Conservation (phyloP, 2,888 invertebrate species). For the Sesamia inferens region DNA sequence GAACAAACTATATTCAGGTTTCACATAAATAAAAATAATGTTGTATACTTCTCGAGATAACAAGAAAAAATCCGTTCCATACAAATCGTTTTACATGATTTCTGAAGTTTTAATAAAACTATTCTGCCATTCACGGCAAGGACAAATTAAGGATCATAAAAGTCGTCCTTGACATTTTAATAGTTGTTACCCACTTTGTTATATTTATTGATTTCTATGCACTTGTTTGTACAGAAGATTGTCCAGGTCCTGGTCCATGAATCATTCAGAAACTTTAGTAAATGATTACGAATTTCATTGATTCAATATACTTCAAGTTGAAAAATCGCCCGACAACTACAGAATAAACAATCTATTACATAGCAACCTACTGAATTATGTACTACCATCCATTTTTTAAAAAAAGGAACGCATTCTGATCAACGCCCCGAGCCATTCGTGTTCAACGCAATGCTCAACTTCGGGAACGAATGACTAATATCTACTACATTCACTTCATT, state of each 20-base stretch:
- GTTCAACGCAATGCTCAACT: slow-evolving; percentile 52
- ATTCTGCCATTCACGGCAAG: too few species aligned
- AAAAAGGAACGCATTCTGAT: slow-evolving; percentile 58
- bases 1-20: too few species aligned
- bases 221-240: too few species aligned
- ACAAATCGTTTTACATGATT: too few species aligned
- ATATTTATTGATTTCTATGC: too few species aligned
- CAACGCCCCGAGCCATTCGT: slow-evolving; percentile 60
- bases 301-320: slow-evolving; percentile 14
- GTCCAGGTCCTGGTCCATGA: not conserved
- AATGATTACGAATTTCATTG: slow-evolving; percentile 9
- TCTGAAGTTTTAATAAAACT: too few species aligned
- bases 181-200: too few species aligned
- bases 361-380: slow-evolving; percentile 58
- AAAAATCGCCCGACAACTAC: slow-evolving; percentile 37
- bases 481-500: slow-evolving; percentile 62
- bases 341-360: slow-evolving; percentile 54
- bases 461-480: slow-evolving; percentile 59
- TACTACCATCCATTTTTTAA: slow-evolving; percentile 55
- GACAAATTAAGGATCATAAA: too few species aligned
- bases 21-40: too few species aligned
- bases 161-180: too few species aligned
- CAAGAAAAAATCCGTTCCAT: too few species aligned
- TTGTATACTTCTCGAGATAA: too few species aligned
- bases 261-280: slow-evolving; percentile 5